These are phyloP conservation scores for Mirounga angustirostris DNA, from an alignment of 2,113 vertebrate species.

Conservation along the genomic window DNA sequence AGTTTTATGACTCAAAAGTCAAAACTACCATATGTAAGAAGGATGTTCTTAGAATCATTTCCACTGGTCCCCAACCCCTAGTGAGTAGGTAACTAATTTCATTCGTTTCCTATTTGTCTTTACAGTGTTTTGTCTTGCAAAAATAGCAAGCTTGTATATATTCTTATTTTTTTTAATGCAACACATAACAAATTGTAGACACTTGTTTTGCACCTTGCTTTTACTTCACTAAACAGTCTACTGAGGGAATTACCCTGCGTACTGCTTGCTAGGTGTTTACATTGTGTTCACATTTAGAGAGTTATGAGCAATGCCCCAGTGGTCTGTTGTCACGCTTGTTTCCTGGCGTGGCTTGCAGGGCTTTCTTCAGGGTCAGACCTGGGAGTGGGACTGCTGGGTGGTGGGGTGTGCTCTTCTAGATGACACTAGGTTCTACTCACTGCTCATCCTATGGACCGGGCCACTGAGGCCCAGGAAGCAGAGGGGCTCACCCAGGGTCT, in stretches of 20 bases:
- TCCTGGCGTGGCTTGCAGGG: neutral
- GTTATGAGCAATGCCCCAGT: neutral
- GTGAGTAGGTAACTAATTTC: neutral
- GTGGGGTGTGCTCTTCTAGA: neutral
- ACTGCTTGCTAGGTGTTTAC: neutral
- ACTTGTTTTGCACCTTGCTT: neutral
- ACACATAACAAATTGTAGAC: neutral
- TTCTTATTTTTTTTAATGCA: neutral
- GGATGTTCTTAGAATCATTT: neutral
- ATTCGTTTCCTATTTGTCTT: neutral
- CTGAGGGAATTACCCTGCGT: neutral
- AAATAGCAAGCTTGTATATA: neutral
- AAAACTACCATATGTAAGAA: neutral
- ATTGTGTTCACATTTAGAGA: neutral
- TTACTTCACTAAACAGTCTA: neutral
- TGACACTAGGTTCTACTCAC: neutral
- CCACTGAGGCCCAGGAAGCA: neutral
- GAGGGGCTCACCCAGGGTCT: neutral
- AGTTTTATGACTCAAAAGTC: neutral
- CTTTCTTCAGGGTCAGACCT: neutral
- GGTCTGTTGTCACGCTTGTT: neutral
- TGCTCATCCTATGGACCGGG: neutral
- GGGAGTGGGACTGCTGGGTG: neutral
- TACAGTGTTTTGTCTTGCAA: neutral
- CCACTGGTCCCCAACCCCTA: accelerated